Percentiles rank a stretch among this genome's conserved stretches.
phyloP scores from a whole-genome alignment of 2,888 invertebrate species.

The Drosophila koepferae region DNA sequence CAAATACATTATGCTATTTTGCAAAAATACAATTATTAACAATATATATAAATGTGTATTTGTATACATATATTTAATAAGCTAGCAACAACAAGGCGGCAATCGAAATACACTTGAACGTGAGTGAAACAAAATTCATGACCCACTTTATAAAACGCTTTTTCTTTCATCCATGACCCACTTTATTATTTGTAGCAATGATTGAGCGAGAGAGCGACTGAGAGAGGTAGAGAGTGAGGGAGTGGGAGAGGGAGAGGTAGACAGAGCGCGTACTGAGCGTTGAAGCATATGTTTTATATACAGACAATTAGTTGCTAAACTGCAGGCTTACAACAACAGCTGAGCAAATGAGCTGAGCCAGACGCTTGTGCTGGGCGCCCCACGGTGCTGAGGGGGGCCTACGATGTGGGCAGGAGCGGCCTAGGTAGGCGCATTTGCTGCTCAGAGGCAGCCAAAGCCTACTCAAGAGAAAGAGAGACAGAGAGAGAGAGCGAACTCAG shows the following conservation, averaged over 20 bases:
- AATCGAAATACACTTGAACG: constrained; percentile 84
- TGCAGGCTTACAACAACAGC: constrained; percentile 70
- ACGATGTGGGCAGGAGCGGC: not conserved
- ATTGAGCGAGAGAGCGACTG: constrained; percentile 41
- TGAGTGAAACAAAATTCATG: constrained; percentile 85
- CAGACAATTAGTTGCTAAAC: constrained; percentile 79
- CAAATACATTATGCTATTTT: constrained; percentile 52
- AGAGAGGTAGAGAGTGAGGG: constrained; percentile 15
- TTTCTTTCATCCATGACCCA: constrained; percentile 85
- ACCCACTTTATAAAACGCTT: constrained; percentile 84
- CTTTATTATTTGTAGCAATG: constrained; percentile 81
- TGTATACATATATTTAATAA: constrained; percentile 17
- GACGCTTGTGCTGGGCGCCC: constrained; percentile 19
- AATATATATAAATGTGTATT: constrained; percentile 11
- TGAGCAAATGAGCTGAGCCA: constrained; percentile 64
- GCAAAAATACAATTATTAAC: constrained; percentile 35
- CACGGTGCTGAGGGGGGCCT: not conserved
- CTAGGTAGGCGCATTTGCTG: constrained; percentile 6
- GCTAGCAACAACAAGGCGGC: constrained; percentile 51
- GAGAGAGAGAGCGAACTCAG: not conserved
- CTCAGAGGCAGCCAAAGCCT: constrained; percentile 4
- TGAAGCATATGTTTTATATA: constrained; percentile 71
- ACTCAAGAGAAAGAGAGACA: not conserved
- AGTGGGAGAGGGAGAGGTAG: constrained; percentile 2
- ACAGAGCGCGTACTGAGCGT: constrained; percentile 24